Base-by-base conservation (phyloP, 2,113 vertebrate species). In the Jacana jacana region DNA sequence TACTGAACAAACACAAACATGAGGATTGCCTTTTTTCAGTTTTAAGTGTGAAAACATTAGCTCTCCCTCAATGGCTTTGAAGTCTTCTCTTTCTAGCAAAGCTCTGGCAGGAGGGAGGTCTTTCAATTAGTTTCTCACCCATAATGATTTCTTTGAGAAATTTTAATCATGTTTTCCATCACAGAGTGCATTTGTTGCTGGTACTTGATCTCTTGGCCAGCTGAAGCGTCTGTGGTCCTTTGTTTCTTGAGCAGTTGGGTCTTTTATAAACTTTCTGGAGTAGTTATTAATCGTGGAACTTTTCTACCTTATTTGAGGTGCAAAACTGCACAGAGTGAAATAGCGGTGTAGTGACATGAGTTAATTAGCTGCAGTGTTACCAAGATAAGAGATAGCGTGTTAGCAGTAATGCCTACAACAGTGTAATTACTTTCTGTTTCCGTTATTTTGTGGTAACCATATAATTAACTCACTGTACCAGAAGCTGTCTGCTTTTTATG, bases 71-170 rank as follows among this genome's bases (percentile, higher is more conserved):
- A 54, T 27, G 93, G 81, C 97, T 97, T 97, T 97, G 96, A 97
- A 97, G 94, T 97, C 77, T 78, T 85, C 80, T 84, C 78, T 85
- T 95, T 93, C 91, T 91, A 73, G 89, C 96, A 93, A 97, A 97
- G 96, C 96, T 97, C 90, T 96, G 90, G 80, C 94, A 96, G 95
- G 93, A 96, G 93, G 94, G 93, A 95, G 94, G 95, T 93, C 91
- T 97, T 94, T 96, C 94, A 97, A 96, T 96, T 95, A 96, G 93
- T 96, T 97, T 96, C 87, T 96, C 66, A 83, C 94, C 92, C 95
- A 86, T 97, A 96, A 97, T 95, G 93, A 96, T 97, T 97, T 94
- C 95, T 97, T 97, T 97, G 97, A 96, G 93, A 95, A 96, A 97
- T 97, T 97, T 95, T 97, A 97, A 97, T 97, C 96, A 97, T 92